A percentile compares a stretch with the other conserved stretches of the same genome.
Evolutionary conservation across 2,888 invertebrate genomes (phyloP).

Genomic region (Diabrotica balteata): DNA sequence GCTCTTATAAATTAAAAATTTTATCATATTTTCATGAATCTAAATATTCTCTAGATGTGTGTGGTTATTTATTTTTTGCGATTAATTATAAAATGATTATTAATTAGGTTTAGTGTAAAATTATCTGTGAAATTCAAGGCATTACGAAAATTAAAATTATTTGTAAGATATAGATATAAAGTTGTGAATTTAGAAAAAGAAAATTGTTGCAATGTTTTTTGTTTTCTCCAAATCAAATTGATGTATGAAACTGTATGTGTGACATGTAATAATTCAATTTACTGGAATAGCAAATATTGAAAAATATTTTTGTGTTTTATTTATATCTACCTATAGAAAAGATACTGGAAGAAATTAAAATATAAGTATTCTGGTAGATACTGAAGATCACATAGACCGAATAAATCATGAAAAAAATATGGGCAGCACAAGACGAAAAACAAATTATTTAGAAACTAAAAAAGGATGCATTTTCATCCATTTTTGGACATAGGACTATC

Average conservation of each 20-base stretch:
- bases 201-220: slow-evolving; percentile 53
- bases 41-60: background rate
- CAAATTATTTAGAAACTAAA: too few relatives aligned
- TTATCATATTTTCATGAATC: too few relatives aligned
- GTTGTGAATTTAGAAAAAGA: slow-evolving; percentile 51
- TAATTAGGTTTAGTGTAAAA: slow-evolving; percentile 47
- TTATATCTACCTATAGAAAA: slow-evolving; percentile 1
- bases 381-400: too few relatives aligned
- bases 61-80: slow-evolving; percentile 35
- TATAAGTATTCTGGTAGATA: too few relatives aligned
- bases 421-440: too few relatives aligned
- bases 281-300: slow-evolving; percentile 58
- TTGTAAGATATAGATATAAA: slow-evolving; percentile 52
- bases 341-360: too few relatives aligned
- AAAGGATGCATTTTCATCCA: too few relatives aligned
- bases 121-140: slow-evolving; percentile 53
- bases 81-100: slow-evolving; percentile 35
- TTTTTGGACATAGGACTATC: too few relatives aligned
- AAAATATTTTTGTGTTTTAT: slow-evolving; percentile 41
- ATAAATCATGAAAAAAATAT: too few relatives aligned
- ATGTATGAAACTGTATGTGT: slow-evolving; percentile 58
- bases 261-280: slow-evolving; percentile 57
- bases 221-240: slow-evolving; percentile 51
- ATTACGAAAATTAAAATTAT: slow-evolving; percentile 51
- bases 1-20: too few relatives aligned